A percentile compares a stretch with the other conserved stretches of the same genome.
Conservation (phyloP, 1,140 invertebrate species). For the Aradophagus sp. region DNA sequence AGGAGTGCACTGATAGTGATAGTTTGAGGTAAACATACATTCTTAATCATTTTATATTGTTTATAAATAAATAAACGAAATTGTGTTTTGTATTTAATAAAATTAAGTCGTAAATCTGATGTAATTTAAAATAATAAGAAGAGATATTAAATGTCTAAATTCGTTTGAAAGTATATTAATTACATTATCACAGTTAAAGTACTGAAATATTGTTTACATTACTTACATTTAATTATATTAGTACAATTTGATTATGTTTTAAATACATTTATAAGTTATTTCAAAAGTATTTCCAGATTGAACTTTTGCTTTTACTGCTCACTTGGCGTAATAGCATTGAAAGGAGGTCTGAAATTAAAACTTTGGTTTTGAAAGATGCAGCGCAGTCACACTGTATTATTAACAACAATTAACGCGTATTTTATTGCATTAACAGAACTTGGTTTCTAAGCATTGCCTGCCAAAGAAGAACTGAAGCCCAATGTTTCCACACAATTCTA, state of each 20-base stretch:
- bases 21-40: conserved; percentile 66
- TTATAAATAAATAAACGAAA: not conserved
- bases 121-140: no score
- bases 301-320: no score
- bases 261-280: no score
- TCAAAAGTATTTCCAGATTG: no score
- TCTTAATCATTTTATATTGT: not conserved
- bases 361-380: conserved; percentile 2
- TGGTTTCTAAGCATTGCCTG: conserved; percentile 79
- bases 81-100: no score
- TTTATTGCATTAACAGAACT: conserved; percentile 68
- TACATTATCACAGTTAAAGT: no score
- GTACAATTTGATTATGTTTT: no score
- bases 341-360: conserved; percentile 34
- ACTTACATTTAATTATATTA: no score
- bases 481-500: conserved; percentile 79
- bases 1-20: conserved; percentile 75
- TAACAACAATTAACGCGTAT: conserved; percentile 54
- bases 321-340: conserved; percentile 23
- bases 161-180: no score
- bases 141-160: no score
- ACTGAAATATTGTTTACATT: no score
- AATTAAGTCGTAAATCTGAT: no score
- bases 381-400: conserved; percentile 21
- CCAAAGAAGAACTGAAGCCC: conserved; percentile 79